phyloP scores from a whole-genome alignment of 2,797 vertebrate genomes.

The Rhynchotus rufescens region DNA sequence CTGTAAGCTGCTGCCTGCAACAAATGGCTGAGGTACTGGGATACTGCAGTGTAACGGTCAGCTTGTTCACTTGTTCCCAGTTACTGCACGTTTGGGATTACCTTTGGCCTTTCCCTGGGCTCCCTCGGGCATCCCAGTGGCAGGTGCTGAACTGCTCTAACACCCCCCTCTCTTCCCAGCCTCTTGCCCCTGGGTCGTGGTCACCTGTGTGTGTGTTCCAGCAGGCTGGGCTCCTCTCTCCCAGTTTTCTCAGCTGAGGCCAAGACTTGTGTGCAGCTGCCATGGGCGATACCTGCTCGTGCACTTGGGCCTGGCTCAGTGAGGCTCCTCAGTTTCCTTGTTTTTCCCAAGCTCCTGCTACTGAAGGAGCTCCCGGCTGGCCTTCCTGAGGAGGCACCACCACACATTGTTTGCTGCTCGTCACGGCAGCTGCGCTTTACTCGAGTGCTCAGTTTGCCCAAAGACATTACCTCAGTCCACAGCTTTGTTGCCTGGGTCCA shows the following conservation, averaged over 20 bases:
- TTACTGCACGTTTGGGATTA: neutral
- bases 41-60: neutral
- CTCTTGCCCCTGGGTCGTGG: neutral
- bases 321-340: neutral
- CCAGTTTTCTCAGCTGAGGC: neutral
- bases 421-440: slow-evolving; percentile 14
- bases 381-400: neutral
- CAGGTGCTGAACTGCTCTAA: neutral
- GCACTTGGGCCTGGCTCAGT: neutral
- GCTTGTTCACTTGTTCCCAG: neutral
- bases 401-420: neutral
- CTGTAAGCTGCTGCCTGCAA: neutral
- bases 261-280: neutral
- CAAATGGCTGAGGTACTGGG: neutral
- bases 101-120: neutral
- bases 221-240: neutral
- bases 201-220: neutral
- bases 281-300: neutral
- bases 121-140: neutral
- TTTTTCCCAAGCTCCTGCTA: neutral
- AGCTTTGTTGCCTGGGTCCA: neutral
- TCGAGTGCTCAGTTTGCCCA: neutral
- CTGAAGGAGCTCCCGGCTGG: neutral
- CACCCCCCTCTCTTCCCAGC: neutral
- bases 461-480: neutral